Evolutionary conservation across 2,113 vertebrate species (phyloP).

Genomic region (Laticauda laticaudata): DNA sequence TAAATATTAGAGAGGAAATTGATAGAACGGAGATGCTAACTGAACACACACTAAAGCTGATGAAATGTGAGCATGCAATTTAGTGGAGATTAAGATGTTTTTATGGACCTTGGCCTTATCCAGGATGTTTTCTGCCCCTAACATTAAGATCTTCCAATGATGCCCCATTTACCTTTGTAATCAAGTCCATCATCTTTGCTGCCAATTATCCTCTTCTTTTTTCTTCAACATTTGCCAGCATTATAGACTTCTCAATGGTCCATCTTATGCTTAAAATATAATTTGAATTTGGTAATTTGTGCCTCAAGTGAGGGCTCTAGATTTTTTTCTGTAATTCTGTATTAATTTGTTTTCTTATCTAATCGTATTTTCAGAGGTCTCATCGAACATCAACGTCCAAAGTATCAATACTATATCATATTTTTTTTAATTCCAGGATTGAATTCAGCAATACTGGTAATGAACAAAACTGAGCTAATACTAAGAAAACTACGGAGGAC

Average conservation of each 20-base stretch:
- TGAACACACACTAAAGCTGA: neutral
- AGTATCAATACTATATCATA: neutral
- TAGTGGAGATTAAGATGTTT: neutral
- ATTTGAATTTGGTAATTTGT: neutral
- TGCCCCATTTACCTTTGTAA: neutral
- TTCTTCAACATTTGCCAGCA: neutral
- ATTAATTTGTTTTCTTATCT: neutral
- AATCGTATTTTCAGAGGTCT: neutral
- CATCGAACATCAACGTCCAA: neutral
- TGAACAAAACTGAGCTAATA: neutral
- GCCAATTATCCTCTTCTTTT: neutral
- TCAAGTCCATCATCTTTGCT: neutral
- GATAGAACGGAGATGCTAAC: neutral
- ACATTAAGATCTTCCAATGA: neutral
- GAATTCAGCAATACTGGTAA: neutral
- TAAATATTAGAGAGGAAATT: neutral
- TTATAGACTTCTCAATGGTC: neutral
- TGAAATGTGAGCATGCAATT: neutral
- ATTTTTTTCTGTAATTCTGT: neutral
- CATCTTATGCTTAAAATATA: neutral
- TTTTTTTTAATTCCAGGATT: neutral
- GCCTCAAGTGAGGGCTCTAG: neutral
- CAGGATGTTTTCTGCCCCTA: neutral
- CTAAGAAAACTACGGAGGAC: neutral
- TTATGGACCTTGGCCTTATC: neutral